Conservation (phyloP, 2,113 vertebrate genomes). For the Oryzias javanicus region DNA sequence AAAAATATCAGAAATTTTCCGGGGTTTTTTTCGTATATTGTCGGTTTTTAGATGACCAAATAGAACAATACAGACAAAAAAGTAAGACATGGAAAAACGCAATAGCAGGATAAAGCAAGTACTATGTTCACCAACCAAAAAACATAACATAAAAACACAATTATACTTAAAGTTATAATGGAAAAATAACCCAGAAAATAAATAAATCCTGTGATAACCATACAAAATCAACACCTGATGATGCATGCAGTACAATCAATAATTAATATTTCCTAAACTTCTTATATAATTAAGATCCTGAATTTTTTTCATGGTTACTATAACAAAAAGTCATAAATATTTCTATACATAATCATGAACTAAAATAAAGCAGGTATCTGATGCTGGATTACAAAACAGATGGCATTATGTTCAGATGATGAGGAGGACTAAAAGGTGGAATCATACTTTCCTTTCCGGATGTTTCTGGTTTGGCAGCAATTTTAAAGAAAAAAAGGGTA, state of each 20-base stretch:
- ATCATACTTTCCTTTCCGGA: constrained; percentile 95
- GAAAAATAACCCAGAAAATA: too few relatives aligned
- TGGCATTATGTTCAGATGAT: constrained; percentile 16
- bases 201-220: too few relatives aligned
- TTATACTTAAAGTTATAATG: too few relatives aligned
- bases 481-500: constrained; percentile 14
- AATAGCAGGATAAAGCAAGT: too few relatives aligned
- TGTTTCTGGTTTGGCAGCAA: constrained; percentile 83
- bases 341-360: not conserved
- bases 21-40: too few relatives aligned
- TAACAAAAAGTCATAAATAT: too few relatives aligned
- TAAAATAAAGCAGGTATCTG: not conserved
- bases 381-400: constrained; percentile 22
- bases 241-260: constrained; percentile 21
- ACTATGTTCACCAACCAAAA: not conserved
- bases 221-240: not conserved
- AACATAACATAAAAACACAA: not conserved
- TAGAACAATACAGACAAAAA: not conserved
- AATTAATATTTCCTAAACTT: not conserved
- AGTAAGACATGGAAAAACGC: not conserved
- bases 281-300: not conserved
- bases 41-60: not conserved
- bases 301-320: too few relatives aligned
- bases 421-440: constrained; percentile 74
- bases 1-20: too few relatives aligned